Conservation (phyloP, 2,113 vertebrate species). For the Dolichallabes microphthalmus region DNA sequence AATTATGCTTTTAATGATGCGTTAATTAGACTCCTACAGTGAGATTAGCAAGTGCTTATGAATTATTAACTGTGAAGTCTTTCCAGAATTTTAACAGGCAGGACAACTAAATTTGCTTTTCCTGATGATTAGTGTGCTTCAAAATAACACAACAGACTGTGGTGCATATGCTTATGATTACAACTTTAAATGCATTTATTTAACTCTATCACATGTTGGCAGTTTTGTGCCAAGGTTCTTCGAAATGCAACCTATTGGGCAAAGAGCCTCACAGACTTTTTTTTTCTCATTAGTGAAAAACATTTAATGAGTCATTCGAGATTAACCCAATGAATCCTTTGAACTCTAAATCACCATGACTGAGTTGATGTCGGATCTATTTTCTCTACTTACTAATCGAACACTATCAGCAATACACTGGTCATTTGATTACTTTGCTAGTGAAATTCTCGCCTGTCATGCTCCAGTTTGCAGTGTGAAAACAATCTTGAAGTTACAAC, state of each 20-base stretch:
- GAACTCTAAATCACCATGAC: constrained; percentile 29
- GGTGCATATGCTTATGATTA: constrained; percentile 75
- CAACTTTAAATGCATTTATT: constrained; percentile 73
- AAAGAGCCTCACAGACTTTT: constrained; percentile 41
- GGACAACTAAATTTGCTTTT: constrained; percentile 62
- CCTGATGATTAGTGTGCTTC: constrained; percentile 69
- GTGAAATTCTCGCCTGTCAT: constrained; percentile 35
- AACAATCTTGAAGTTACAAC: constrained; percentile 39
- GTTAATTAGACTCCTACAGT: constrained; percentile 85
- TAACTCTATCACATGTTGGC: constrained; percentile 65
- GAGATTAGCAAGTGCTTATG: constrained; percentile 78
- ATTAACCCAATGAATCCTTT: constrained; percentile 47
- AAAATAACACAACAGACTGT: constrained; percentile 79
- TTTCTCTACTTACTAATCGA: constrained; percentile 36
- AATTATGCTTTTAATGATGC: constrained; percentile 89
- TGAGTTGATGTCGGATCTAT: constrained; percentile 24
- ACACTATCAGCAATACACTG: constrained; percentile 44
- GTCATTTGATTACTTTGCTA: constrained; percentile 47
- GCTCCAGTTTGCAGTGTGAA: constrained; percentile 37
- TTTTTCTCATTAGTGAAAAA: constrained; percentile 44
- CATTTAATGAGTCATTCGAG: constrained; percentile 49
- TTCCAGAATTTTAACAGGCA: constrained; percentile 70
- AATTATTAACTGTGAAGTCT: constrained; percentile 81
- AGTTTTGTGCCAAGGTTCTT: constrained; percentile 52
- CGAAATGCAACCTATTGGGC: constrained; percentile 48